Evolutionary conservation across 2,113 vertebrate species (phyloP).

Genomic region (Picathartes gymnocephalus): DNA sequence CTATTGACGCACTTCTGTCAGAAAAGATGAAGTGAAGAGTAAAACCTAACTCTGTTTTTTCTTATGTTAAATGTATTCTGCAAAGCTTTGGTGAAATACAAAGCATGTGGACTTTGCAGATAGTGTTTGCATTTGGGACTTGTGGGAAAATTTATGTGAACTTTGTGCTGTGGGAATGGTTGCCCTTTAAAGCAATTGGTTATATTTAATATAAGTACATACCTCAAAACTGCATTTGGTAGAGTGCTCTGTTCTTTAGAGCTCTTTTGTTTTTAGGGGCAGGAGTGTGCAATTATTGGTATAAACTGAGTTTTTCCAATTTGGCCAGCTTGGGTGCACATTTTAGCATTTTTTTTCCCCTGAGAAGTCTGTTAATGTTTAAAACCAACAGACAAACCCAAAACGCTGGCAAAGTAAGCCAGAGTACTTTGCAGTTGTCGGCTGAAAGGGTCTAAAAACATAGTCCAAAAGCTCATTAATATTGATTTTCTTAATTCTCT

Average conservation of each 20-base stretch:
- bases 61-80: slow-evolving; percentile 28
- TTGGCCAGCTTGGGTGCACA: neutral
- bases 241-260: neutral
- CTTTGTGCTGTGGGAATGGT: neutral
- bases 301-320: neutral
- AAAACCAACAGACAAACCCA: neutral
- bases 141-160: slow-evolving; percentile 27
- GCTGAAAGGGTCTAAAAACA: neutral
- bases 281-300: neutral
- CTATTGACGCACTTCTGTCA: slow-evolving; percentile 62
- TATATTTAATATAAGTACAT: neutral
- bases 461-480: neutral
- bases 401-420: neutral
- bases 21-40: slow-evolving; percentile 40
- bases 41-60: slow-evolving; percentile 40
- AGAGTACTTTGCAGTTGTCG: neutral
- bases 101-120: slow-evolving; percentile 16
- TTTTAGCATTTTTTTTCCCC: neutral
- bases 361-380: neutral
- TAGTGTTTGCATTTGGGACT: slow-evolving; percentile 46
- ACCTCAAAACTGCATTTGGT: neutral
- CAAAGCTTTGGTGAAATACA: slow-evolving; percentile 37
- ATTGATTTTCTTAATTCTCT: slow-evolving; percentile 43
- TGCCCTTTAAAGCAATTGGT: slow-evolving; percentile 40
- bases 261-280: neutral